Base-by-base conservation (phyloP, 2,888 invertebrate genomes). In the Esperia sulphurella region DNA sequence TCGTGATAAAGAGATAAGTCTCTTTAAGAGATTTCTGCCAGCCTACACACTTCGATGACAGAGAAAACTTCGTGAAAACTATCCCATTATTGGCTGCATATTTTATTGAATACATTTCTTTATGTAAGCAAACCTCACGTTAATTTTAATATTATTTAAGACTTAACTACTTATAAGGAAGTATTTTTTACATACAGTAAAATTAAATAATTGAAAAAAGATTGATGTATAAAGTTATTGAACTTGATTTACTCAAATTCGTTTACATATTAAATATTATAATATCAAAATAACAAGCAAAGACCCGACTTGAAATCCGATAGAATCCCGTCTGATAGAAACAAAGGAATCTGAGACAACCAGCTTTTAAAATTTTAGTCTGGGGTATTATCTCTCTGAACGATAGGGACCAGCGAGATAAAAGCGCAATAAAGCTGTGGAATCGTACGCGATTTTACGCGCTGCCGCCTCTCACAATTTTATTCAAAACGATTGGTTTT, bases 311-410 rank as follows among this genome's bases (percentile, higher is more conserved):
- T 49, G 46, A 59, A 63, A 64, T 61, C 61, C 62, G 48, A 57
- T 61, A 47, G 61, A 68, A 63, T 54, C 58, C 51, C 46, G 50
- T 56, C 52, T 56, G 62, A 62, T 61, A 58, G 52, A 60, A 63
- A 63, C 58, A 63, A 65, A 66, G 51, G 49, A 43, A 56, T 41
- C 58, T 51, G 49, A 61, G 57, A 60, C 52, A 48, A 50, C 31
- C 51, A 57, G 61, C 62, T 65, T 71, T 70, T 64, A 63, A 71
- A 69, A 58, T 65, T 59, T 61, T 52, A 57, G 54, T 56, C 56
- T 52, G 44, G 56, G 55, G 56, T 67, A 57, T 63, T 64, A 61
- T 68, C 61, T 53, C 42, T 49, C 57, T 52, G 49, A 53, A 55
- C 50, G 54, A 58, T 52, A 56, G 53, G 31, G 44, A 41, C 41